These are phyloP conservation scores for Xiphophorus birchmanni DNA, from an alignment of 2,797 vertebrate genomes.

Conservation along the genomic window DNA sequence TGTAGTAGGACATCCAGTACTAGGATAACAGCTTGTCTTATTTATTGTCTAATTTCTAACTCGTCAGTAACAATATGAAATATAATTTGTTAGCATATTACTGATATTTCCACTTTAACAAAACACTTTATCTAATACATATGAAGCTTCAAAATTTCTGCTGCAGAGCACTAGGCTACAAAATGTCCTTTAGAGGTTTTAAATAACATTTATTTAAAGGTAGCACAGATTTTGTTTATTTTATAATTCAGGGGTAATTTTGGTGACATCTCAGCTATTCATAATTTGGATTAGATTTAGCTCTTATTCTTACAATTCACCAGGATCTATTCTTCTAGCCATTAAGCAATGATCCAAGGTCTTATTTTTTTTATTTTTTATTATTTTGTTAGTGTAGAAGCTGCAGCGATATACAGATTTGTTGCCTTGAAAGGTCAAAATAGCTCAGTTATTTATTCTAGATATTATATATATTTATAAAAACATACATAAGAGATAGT, in stretches of 20 bases:
- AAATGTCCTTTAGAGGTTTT: slow-evolving; percentile 34
- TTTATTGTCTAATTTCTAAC: not conserved
- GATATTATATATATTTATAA: not conserved
- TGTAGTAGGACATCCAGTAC: not conserved
- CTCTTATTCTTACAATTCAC: not conserved
- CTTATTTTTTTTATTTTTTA: not conserved
- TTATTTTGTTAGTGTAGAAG: slow-evolving; percentile 18
- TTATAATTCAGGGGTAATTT: slow-evolving; percentile 6
- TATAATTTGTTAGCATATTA: not conserved
- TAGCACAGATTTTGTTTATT: slow-evolving; percentile 12
- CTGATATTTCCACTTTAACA: not conserved
- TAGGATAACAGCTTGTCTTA: not conserved
- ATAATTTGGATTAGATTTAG: not conserved
- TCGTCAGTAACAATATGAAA: not conserved
- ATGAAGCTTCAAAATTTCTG: not conserved
- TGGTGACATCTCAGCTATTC: not conserved
- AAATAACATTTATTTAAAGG: slow-evolving; percentile 37
- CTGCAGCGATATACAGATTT: slow-evolving; percentile 23
- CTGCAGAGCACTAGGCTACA: not conserved
- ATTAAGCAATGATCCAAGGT: slow-evolving; percentile 1
- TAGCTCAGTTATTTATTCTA: slow-evolving; percentile 17
- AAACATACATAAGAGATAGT: not conserved
- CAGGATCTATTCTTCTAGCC: slow-evolving; percentile 1
- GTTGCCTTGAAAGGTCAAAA: slow-evolving; percentile 31
- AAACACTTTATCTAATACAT: not conserved